Conservation (phyloP, 2,888 invertebrate genomes). For the Amphipoea lucens region DNA sequence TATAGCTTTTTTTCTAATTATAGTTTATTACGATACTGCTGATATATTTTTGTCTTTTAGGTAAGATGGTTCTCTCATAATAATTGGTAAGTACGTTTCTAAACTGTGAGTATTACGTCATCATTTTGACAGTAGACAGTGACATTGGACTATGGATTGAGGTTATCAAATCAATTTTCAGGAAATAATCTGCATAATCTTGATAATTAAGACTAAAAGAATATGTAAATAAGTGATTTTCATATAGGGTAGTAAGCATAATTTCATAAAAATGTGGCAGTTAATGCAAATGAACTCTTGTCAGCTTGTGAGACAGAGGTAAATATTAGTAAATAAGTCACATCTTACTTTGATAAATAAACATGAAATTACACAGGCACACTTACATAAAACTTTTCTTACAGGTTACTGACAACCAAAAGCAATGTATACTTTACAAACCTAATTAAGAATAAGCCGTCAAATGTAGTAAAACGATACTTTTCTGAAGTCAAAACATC, state of each 20-base stretch:
- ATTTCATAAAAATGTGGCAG: conserved; percentile 82
- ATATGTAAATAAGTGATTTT: conserved; percentile 68
- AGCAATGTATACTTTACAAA: conserved; percentile 77
- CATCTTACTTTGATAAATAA: conserved; percentile 44
- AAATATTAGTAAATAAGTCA: conserved; percentile 51
- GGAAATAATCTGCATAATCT: conserved; percentile 47
- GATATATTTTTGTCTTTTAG: not conserved
- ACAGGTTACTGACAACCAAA: conserved; percentile 80
- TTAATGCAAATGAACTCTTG: conserved; percentile 81
- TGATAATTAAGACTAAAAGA: conserved; percentile 67
- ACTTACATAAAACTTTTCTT: conserved; percentile 64
- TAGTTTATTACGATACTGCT: no score
- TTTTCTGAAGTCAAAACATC: conserved; percentile 77
- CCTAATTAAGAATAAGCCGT: conserved; percentile 79
- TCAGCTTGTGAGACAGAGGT: conserved; percentile 82
- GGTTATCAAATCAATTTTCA: conserved; percentile 57
- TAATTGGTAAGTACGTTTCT: conserved; percentile 27
- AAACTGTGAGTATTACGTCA: conserved; percentile 62
- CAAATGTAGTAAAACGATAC: conserved; percentile 77
- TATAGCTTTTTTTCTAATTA: not conserved
- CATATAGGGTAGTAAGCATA: conserved; percentile 34
- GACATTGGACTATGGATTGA: conserved; percentile 62
- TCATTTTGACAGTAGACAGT: conserved; percentile 49
- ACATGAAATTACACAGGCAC: conserved; percentile 22
- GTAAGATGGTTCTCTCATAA: not conserved